phyloP scores from a whole-genome alignment of 2,888 invertebrate species.

The Drosophila neutralis region DNA sequence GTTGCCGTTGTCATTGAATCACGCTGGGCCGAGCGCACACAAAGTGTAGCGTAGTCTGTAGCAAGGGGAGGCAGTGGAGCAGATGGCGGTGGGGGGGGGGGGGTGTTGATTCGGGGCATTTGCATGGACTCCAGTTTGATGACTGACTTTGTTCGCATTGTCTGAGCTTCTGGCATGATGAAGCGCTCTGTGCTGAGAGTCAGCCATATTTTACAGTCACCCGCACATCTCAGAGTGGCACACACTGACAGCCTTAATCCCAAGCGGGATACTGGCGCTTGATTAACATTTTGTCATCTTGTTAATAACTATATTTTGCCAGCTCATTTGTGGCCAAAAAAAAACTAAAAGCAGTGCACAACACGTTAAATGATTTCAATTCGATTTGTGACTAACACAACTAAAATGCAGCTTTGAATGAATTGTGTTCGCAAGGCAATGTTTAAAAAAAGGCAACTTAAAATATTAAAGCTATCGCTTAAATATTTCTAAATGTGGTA shows the following conservation, averaged over 20 bases:
- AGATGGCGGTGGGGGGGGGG: background rate
- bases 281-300: constrained; percentile 65
- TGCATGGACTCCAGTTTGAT: constrained; percentile 64
- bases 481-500: background rate
- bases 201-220: constrained; percentile 56
- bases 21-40: constrained; percentile 51
- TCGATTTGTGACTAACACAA: background rate
- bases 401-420: background rate
- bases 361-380: constrained; percentile 12
- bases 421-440: background rate
- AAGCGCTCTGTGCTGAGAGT: constrained; percentile 41
- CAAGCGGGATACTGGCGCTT: constrained; percentile 44
- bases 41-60: background rate
- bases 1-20: constrained; percentile 81
- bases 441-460: background rate
- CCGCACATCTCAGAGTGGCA: background rate
- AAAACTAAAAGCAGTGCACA: constrained; percentile 15
- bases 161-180: constrained; percentile 61
- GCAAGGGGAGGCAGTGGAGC: background rate
- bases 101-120: constrained; percentile 14
- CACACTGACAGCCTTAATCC: constrained; percentile 56
- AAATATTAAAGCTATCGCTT: background rate
- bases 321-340: constrained; percentile 25
- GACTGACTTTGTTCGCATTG: constrained; percentile 62
- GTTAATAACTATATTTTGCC: constrained; percentile 57